Conservation (phyloP, 2,797 vertebrate species). For the Kryptolebias ocellatus region DNA sequence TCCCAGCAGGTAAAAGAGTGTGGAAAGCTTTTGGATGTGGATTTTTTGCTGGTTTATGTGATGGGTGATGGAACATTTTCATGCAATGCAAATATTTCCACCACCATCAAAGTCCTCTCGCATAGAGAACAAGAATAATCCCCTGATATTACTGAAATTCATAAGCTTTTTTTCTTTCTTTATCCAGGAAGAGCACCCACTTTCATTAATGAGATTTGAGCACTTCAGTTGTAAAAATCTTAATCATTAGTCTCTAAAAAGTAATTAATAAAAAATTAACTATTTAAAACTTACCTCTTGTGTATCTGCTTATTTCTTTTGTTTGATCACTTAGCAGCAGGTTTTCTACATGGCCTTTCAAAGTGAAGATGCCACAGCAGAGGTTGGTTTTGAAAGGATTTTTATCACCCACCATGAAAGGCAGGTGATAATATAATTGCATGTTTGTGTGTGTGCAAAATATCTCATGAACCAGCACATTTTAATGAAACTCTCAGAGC, state of each 20-base stretch:
- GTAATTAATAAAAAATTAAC: neutral
- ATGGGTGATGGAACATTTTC: constrained; percentile 64
- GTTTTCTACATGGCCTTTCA: constrained; percentile 5
- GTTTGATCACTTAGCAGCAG: constrained; percentile 4
- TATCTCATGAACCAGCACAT: no score
- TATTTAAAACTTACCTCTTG: neutral
- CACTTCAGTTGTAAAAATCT: neutral
- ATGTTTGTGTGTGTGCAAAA: no score
- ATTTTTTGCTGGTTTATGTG: constrained; percentile 74
- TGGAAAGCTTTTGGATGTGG: constrained; percentile 74
- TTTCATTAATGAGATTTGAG: constrained; percentile 33
- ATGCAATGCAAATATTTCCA: constrained; percentile 60
- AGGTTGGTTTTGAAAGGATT: constrained; percentile 7
- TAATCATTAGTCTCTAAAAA: constrained; percentile 2
- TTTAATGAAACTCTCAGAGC: no score
- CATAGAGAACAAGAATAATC: constrained; percentile 26
- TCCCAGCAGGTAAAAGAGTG: constrained; percentile 83
- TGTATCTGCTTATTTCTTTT: constrained; percentile 8
- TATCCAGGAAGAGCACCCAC: constrained; percentile 29
- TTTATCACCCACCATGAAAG: no score
- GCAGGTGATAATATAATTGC: no score
- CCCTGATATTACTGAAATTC: constrained; percentile 56
- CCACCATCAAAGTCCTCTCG: constrained; percentile 51
- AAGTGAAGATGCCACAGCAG: neutral
- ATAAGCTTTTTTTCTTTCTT: constrained; percentile 26